A percentile compares a stretch with the other conserved stretches of the same genome.
Evolutionary conservation across 1,140 invertebrate species (phyloP).

Genomic region (Drosophila kikkawai): DNA sequence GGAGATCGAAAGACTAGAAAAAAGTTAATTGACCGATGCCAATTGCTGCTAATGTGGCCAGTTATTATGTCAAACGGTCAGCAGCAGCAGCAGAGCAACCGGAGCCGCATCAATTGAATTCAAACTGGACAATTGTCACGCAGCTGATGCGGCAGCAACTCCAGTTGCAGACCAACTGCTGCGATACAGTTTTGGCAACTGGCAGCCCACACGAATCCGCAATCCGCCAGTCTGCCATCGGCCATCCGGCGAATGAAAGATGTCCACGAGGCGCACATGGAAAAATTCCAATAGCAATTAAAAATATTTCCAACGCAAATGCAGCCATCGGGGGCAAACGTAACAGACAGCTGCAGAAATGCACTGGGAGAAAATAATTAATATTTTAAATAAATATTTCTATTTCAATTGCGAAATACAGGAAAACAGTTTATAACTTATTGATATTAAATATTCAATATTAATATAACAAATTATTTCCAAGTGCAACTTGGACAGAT

Average conservation of each 20-base stretch:
- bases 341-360: conserved; percentile 37
- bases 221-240: conserved; percentile 1
- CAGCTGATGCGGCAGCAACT: conserved; percentile 46
- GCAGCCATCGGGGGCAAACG: conserved; percentile 38
- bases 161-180: conserved; percentile 46
- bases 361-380: conserved; percentile 29
- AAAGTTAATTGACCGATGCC: conserved; percentile 80
- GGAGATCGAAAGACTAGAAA: conserved; percentile 31
- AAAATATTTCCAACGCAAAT: conserved; percentile 84
- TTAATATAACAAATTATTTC: background rate
- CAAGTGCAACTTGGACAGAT: conserved; percentile 41
- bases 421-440: background rate
- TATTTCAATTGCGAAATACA: background rate
- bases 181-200: conserved; percentile 67
- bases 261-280: conserved; percentile 73
- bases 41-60: conserved; percentile 83
- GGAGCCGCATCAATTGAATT: conserved; percentile 40
- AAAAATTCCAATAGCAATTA: conserved; percentile 80
- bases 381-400: too few species aligned
- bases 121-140: conserved; percentile 43
- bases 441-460: background rate
- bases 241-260: conserved; percentile 64
- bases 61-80: conserved; percentile 83
- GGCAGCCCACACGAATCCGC: conserved; percentile 67
- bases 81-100: conserved; percentile 39